A percentile compares a stretch with the other conserved stretches of the same genome.
Evolutionary conservation across 2,888 invertebrate genomes (phyloP).

Genomic region (Tachina grossa): DNA sequence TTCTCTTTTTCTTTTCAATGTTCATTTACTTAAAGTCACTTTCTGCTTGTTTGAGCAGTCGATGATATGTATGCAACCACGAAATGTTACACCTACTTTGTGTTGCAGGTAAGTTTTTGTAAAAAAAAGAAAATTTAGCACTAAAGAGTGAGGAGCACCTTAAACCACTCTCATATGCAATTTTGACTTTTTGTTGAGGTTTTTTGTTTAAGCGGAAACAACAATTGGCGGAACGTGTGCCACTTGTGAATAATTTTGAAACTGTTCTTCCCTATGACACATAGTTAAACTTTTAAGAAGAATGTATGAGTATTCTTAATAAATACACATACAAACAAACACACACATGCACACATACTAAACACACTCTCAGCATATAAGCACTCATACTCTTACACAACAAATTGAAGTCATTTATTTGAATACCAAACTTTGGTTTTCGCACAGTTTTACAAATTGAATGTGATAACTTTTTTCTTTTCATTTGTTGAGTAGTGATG

Average conservation of each 20-base stretch:
- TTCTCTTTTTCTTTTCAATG: conserved; percentile 11
- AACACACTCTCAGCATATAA: background rate
- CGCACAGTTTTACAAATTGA: conserved; percentile 29
- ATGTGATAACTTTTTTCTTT: conserved; percentile 14
- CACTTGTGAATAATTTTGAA: conserved; percentile 51
- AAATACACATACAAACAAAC: background rate
- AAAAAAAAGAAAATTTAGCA: conserved; percentile 22
- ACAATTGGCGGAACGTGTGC: conserved; percentile 46
- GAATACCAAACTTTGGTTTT: conserved; percentile 19
- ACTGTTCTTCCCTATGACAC: conserved; percentile 39
- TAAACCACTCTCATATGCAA: conserved; percentile 26
- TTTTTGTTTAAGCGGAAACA: conserved; percentile 40
- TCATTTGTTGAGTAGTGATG: conserved; percentile 4
- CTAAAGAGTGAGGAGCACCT: background rate
- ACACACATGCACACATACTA: conserved; percentile 34
- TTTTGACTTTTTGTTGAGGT: conserved; percentile 38
- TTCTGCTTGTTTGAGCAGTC: conserved; percentile 18
- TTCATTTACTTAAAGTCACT: conserved; percentile 14
- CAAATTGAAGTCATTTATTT: conserved; percentile 48
- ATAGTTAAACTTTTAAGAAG: conserved; percentile 21
- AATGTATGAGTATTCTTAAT: background rate
- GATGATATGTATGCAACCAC: conserved; percentile 36
- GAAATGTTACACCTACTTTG: conserved; percentile 17
- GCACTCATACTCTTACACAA: background rate
- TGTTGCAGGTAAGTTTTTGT: background rate